Evolutionary conservation across 92 coral and sea anemone species (phyloP).

Genomic region (Palythoa grandiflora): DNA sequence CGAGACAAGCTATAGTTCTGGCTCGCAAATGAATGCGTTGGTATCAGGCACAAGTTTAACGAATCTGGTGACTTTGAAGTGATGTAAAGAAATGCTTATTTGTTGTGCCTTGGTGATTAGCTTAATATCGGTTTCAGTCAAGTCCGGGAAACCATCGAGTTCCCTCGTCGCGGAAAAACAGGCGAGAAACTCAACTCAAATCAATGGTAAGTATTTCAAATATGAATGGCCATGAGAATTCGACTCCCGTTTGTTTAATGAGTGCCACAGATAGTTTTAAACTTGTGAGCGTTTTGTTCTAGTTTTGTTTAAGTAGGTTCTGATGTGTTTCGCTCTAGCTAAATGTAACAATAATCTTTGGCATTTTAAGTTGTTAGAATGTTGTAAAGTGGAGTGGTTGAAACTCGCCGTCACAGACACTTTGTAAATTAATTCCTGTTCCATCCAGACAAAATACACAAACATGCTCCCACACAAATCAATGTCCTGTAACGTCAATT

Average conservation of each 20-base stretch:
- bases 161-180: background rate
- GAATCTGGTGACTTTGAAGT: conserved; percentile 12
- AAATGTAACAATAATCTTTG: background rate
- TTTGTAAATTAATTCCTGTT: conserved; percentile 11
- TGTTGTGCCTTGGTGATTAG: conserved; percentile 26
- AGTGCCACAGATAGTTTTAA: background rate
- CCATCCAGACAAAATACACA: conserved; percentile 24
- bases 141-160: background rate
- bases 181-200: conserved; percentile 20
- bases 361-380: background rate
- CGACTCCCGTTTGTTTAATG: background rate
- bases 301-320: too few relatives aligned
- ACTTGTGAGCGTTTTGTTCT: background rate
- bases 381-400: background rate
- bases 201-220: conserved; percentile 1
- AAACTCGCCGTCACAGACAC: background rate
- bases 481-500: background rate
- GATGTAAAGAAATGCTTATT: conserved; percentile 44
- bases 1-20: conserved; percentile 36
- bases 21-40: conserved; percentile 30
- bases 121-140: background rate
- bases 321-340: background rate
- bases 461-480: conserved; percentile 26
- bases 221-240: background rate
- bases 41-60: conserved; percentile 20